Evolutionary conservation across 2,113 vertebrate genomes (phyloP).

Genomic region (Ondatra zibethicus): DNA sequence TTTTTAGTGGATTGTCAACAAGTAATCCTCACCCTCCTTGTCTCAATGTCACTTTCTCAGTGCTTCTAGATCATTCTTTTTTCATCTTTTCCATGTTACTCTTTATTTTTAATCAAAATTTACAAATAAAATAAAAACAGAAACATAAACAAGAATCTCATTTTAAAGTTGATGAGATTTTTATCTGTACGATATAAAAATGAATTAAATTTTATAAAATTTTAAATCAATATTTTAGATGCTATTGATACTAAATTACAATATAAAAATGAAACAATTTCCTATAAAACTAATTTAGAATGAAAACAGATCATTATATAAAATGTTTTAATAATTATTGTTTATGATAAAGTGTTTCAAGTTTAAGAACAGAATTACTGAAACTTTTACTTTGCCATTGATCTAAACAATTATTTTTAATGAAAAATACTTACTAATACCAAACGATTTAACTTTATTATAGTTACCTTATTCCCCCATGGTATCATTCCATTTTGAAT

Average conservation of each 20-base stretch:
- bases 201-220: neutral
- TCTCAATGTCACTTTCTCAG: neutral
- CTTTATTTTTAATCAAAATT: neutral
- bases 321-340: neutral
- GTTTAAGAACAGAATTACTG: neutral
- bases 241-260: neutral
- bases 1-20: neutral
- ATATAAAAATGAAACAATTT: neutral
- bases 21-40: neutral
- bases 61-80: neutral
- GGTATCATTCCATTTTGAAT: neutral
- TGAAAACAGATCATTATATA: neutral
- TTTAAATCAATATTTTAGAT: neutral
- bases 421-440: neutral
- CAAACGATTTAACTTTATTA: neutral
- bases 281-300: neutral
- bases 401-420: neutral
- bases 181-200: neutral
- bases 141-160: neutral
- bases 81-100: neutral
- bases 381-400: neutral
- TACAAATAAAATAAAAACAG: neutral
- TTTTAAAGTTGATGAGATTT: neutral
- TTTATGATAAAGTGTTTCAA: neutral
- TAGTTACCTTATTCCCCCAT: neutral